These are phyloP conservation scores for Erythrocebus patas DNA, from an alignment of 2,113 vertebrate species.

Conservation along the genomic window DNA sequence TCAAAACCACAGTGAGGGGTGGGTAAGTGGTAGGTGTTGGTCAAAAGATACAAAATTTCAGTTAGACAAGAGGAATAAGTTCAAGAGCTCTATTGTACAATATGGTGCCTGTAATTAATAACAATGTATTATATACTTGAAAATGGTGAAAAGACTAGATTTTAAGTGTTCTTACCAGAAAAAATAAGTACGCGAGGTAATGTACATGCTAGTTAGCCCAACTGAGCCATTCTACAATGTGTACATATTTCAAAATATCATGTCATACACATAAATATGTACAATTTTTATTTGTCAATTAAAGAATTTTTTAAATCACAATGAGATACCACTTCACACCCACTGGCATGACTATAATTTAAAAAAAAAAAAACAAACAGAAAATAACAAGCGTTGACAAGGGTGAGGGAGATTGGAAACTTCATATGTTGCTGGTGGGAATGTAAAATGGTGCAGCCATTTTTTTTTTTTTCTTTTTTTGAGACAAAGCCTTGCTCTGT, in stretches of 20 bases:
- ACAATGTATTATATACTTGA: neutral
- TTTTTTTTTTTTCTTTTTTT: too few species aligned
- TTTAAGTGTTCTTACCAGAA: neutral
- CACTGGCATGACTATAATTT: neutral
- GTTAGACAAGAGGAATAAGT: neutral
- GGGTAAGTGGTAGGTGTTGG: neutral
- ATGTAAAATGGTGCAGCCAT: neutral
- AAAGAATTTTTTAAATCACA: neutral
- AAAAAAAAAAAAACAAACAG: neutral
- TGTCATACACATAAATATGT: neutral
- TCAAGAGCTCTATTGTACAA: neutral
- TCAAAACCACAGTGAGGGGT: neutral
- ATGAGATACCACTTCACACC: neutral
- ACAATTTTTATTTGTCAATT: neutral
- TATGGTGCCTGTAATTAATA: neutral
- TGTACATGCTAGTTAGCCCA: neutral
- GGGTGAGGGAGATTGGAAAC: neutral
- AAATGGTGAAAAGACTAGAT: neutral
- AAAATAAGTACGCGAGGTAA: neutral
- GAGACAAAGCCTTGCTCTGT: too few species aligned
- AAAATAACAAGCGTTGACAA: neutral
- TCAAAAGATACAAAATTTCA: neutral
- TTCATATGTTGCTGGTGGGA: neutral
- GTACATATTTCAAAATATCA: neutral
- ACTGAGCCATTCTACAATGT: neutral